Conservation (phyloP, 1,140 invertebrate genomes). For the Bombus pascuorum region DNA sequence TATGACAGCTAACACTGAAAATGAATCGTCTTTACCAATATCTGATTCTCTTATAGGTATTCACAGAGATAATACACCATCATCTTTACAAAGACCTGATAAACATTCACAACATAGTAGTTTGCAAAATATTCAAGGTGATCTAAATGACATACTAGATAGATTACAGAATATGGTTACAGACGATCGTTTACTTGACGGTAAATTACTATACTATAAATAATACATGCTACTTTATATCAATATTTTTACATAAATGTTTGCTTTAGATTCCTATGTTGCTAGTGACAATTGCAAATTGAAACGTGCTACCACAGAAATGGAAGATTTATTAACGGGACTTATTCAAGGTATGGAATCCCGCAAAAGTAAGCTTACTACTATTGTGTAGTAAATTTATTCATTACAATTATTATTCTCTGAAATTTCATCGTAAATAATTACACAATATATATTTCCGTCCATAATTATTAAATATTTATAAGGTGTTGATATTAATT, state of each 20-base stretch:
- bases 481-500: background rate
- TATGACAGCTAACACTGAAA: conserved; percentile 44
- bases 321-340: conserved; percentile 78
- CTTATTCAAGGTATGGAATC: conserved; percentile 79
- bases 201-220: conserved; percentile 60
- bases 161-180: conserved; percentile 83
- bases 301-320: conserved; percentile 78
- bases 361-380: conserved; percentile 78
- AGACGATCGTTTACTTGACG: conserved; percentile 80
- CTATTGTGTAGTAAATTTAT: conserved; percentile 71
- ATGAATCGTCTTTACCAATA: conserved; percentile 48
- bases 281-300: conserved; percentile 77
- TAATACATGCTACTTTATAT: conserved; percentile 7
- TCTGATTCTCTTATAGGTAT: conserved; percentile 70
- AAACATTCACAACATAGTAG: conserved; percentile 80
- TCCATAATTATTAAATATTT: conserved; percentile 1
- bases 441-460: conserved; percentile 46
- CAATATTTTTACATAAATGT: conserved; percentile 25
- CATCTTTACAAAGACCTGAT: conserved; percentile 77
- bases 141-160: conserved; percentile 82
- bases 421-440: conserved; percentile 19
- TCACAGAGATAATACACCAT: conserved; percentile 77
- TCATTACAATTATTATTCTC: conserved; percentile 40
- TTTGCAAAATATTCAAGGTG: conserved; percentile 82
- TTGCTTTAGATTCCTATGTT: conserved; percentile 73